Base-by-base conservation (phyloP, 2,113 vertebrate genomes). In the Notechis scutatus region DNA sequence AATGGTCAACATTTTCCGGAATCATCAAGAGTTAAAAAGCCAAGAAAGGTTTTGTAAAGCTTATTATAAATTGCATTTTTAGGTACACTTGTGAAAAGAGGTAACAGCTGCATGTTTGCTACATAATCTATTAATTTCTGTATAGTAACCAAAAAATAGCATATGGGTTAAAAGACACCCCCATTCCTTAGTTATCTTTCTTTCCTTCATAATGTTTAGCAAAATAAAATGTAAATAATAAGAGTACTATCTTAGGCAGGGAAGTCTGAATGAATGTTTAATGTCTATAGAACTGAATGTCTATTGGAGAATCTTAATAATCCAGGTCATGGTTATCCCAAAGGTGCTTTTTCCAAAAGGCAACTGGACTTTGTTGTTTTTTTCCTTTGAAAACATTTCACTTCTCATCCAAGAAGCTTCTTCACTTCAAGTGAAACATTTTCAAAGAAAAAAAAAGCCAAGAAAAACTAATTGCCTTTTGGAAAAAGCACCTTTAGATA, bases 1-100 rank as follows among this genome's bases (percentile, higher is more conserved):
- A 92, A 90, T 56, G 59, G 59, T 23, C n/a, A 54, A 20, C 0
- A 0, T 94, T 93, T 92, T 20, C 50, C 89, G 56, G 23, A 93
- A 85, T 92, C 45, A 54, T 57, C 45, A 42, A 18, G 34, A 52
- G 88, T 55, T 57, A 50, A 87, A 50, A 50, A 29, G 20, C 39
- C 45, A 50, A 50, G 47, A 50, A 29, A 57, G 26, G 21, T 89
- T 55, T 89, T 34, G 87, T 55, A 55, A 95, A 93, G 54, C 55
- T 59, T 90, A 90, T 2, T 87, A 14, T 24, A 5, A 34, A 11
- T n/a, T 3, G 3, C 34, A 3, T 26, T 92, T 64, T 81, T 89
- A 55, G 69, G 92, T 94, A 89, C 26, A 92, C 34, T 95, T 94
- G 47, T 92, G 18, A 89, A 87, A 24, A 10, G 89, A 52, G 87